Evolutionary conservation across 2,888 invertebrate species (phyloP).

Genomic region (Heliconius hortense): DNA sequence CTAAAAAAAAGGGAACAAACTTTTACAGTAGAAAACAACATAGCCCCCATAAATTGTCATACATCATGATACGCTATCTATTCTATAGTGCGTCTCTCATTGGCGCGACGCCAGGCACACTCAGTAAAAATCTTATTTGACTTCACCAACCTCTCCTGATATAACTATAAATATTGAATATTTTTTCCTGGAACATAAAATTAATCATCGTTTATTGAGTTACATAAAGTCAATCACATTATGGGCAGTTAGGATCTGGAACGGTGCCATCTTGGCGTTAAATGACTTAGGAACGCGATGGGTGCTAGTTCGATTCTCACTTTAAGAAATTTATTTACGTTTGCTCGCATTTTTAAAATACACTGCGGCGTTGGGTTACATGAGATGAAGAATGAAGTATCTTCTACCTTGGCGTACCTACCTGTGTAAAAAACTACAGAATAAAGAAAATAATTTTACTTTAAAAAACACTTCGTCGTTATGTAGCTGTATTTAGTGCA

Average conservation of each 20-base stretch:
- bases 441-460: no score
- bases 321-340: no score
- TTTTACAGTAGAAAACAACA: slow-evolving; percentile 5
- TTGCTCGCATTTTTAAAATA: background rate
- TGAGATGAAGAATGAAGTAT: no score
- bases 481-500: no score
- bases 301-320: background rate
- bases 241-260: slow-evolving; percentile 12
- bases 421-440: no score
- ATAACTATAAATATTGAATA: slow-evolving; percentile 16
- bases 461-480: no score
- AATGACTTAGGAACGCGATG: background rate
- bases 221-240: slow-evolving; percentile 15
- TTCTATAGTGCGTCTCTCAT: background rate
- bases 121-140: slow-evolving; percentile 18
- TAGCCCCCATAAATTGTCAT: slow-evolving; percentile 4
- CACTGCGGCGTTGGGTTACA: background rate
- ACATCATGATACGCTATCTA: slow-evolving; percentile 16
- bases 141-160: slow-evolving; percentile 16
- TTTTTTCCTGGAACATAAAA: slow-evolving; percentile 11
- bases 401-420: no score
- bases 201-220: slow-evolving; percentile 19
- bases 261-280: background rate
- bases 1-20: background rate
- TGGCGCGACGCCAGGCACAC: slow-evolving; percentile 24